Conservation (phyloP, 2,797 vertebrate genomes). For the Cuculus canorus region DNA sequence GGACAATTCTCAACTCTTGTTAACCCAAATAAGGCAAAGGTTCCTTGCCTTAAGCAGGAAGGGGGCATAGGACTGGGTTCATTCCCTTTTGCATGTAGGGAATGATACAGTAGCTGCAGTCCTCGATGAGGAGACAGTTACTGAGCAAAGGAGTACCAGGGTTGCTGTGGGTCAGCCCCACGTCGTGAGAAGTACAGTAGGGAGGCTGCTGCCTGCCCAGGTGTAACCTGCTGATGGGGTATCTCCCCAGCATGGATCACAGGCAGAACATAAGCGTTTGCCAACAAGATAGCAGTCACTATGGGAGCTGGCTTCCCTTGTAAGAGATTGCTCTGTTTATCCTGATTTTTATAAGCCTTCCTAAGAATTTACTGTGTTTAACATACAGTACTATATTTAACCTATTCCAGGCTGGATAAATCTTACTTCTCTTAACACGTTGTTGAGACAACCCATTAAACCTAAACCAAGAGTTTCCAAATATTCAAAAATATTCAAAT, state of each 20-base stretch:
- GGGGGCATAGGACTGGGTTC: rapidly evolving
- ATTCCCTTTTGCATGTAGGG: background rate
- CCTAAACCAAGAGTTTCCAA: background rate
- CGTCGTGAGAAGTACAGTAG: rapidly evolving
- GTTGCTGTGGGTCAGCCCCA: background rate
- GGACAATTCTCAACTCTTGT: background rate
- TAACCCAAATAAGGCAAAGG: background rate
- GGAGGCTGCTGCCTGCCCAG: background rate
- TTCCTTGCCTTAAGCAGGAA: background rate
- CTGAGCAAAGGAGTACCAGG: background rate
- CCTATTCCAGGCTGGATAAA: background rate
- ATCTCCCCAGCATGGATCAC: rapidly evolving
- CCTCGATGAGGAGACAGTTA: background rate
- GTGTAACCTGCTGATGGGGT: background rate
- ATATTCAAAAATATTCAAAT: background rate
- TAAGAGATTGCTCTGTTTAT: background rate
- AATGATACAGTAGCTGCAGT: rapidly evolving
- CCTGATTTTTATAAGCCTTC: background rate
- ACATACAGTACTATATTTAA: background rate
- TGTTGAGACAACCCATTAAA: background rate
- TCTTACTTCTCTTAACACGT: background rate
- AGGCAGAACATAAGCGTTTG: background rate
- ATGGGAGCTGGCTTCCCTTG: background rate
- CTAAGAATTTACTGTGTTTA: background rate
- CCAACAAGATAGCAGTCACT: background rate